Conservation (phyloP, 1,140 invertebrate genomes). For the Lepidurus packardi region DNA sequence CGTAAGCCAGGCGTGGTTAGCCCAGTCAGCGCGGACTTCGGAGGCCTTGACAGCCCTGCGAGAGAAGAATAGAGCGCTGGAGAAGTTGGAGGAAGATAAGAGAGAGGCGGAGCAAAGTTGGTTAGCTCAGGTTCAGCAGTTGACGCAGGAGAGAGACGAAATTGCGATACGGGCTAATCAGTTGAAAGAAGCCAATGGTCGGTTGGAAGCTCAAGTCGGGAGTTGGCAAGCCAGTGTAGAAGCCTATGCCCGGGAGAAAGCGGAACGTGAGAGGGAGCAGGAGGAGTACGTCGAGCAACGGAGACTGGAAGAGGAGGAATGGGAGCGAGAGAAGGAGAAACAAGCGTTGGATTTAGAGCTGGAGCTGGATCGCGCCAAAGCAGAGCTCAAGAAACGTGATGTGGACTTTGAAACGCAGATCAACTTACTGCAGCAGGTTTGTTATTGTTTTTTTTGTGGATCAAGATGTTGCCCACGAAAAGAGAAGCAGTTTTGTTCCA, state of each 20-base stretch:
- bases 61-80: not conserved
- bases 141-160: not conserved
- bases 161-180: not conserved
- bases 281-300: not conserved
- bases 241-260: conserved; percentile 7
- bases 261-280: not conserved
- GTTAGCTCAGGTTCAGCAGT: not conserved
- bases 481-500: too few species aligned
- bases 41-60: not conserved
- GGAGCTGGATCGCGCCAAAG: conserved; percentile 27
- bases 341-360: not conserved
- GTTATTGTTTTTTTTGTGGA: not conserved
- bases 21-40: not conserved
- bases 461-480: too few species aligned
- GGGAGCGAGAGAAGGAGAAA: conserved; percentile 13
- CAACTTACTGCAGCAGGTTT: not conserved
- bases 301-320: conserved; percentile 19
- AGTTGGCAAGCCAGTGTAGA: not conserved
- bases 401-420: not conserved
- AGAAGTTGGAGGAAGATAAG: not conserved
- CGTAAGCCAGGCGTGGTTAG: not conserved
- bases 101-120: not conserved
- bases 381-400: conserved; percentile 20
- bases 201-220: not conserved
- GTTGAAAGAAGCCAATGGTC: not conserved